Evolutionary conservation across 1,140 invertebrate genomes (phyloP), one percentile per base, ranked within the genome.

Genomic region (Drosophila seguyi): DNA sequence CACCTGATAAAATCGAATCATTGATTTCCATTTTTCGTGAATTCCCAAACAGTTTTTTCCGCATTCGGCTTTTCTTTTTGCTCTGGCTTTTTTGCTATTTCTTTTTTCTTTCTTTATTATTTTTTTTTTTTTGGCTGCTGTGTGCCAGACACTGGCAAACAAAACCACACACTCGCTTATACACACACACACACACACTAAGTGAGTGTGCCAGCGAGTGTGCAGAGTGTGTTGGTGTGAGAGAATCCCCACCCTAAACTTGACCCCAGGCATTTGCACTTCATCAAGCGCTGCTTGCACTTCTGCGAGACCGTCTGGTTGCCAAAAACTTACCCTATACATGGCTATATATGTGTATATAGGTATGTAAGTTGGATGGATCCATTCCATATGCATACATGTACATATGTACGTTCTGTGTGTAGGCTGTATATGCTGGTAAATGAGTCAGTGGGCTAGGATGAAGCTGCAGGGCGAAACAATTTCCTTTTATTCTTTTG

Each of bases 241-340:
- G 67, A 71, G 56, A 44, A 72, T 81, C 66, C 60, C 79, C 83
- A 75, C 71, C 72, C 85, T 85, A 88, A 90, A 90, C 86, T 90
- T 90, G 85, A 90, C 86, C 85, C 78, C 75, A 90, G 69, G 81
- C 75, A 90, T 90, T 90, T 90, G 81, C 86, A 90, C 85, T 90
- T 90, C 86, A 90, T 90, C 85, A 90, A 85, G 77, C 66, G 44
- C 38, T 74, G 77, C 73, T 62, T 81, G 75, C 63, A 81, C 74
- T 60, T 55, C 69, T 67, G 59, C 79, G 48, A 55, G 52, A 48
- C 48, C 68, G 56, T 60, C 76, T 81, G 77, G 74, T 79, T 50
- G 57, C 82, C 65, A 63, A 79, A 78, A 82, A 84, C 52, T 72
- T 72, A 65, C 69, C 42, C 42, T 31, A 50, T 69, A 75, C 59